Evolutionary conservation across 2,888 invertebrate genomes (phyloP).

Genomic region (Pecten maximus): DNA sequence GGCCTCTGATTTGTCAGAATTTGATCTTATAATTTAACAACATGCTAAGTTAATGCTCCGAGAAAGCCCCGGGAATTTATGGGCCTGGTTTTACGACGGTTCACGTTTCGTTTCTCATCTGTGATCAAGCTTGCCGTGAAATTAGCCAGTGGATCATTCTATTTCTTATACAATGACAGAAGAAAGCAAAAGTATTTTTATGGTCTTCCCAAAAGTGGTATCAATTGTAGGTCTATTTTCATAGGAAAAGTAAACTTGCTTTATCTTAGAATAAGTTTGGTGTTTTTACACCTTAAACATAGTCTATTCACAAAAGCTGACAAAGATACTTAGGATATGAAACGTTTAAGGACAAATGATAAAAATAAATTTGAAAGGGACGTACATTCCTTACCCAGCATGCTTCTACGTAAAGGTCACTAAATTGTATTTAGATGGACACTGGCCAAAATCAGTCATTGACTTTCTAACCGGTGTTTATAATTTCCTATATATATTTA

Average conservation of each 20-base stretch:
- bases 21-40: conserved; percentile 29
- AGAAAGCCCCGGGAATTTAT: conserved; percentile 15
- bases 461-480: neutral
- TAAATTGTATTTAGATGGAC: neutral
- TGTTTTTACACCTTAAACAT: neutral
- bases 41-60: neutral
- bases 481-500: neutral
- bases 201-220: neutral
- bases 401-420: neutral
- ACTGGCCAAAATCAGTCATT: neutral
- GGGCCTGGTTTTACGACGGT: neutral
- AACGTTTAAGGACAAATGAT: neutral
- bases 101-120: conserved; percentile 3
- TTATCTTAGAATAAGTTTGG: neutral
- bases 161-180: neutral
- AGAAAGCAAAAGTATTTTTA: neutral
- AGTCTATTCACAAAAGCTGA: neutral
- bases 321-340: neutral
- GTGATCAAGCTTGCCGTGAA: conserved; percentile 15
- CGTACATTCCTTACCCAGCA: neutral
- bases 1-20: neutral
- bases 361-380: neutral
- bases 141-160: neutral
- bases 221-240: conserved; percentile 4
- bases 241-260: conserved; percentile 13